Evolutionary conservation across 2,113 vertebrate genomes (phyloP), one percentile per base, ranked within the genome.

Genomic region (Ciconia boyciana): DNA sequence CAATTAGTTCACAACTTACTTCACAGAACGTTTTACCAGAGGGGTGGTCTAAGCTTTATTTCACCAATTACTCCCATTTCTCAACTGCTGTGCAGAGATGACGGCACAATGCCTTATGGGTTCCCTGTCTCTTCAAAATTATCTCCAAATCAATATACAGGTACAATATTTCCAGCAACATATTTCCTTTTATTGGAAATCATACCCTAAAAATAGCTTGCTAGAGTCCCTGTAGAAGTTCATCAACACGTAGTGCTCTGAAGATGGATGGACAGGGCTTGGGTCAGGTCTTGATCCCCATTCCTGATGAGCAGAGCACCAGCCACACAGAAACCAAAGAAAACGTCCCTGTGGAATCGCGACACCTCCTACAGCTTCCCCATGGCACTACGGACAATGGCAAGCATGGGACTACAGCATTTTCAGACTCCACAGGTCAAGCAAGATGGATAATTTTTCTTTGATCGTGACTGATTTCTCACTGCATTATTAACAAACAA

Each of bases 91-190:
- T 39, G 68, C 52, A 48, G 52, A 71, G 64, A 26, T 5, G 39
- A 65, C 2, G 3, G 31, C 43, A 83, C 29, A 84, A 17, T 1
- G 6, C 7, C 11, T 54, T 32, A 44, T 0, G 0, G 32, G 8
- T 43, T 86, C 14, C 49, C 12, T 2, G 2, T 60, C 34, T 65
- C n/a, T 70, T 81, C 46, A 77, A 71, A 69, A 83, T 69, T 24
- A 55, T 29, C 52, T 82, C 51, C 36, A 74, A 93, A 24, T 72
- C 52, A 85, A 69, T 57, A 41, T 6, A 60, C 9, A 41, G 17
- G 22, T 52, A 62, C 16, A 41, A 14, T 52, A 65, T 65, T 89
- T 68, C 66, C 31, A 86, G 51, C 13, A 74, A 74, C 11, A 7
- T 26, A 43, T 41, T 86, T 76, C 58, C 18, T 83, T 95, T 80